Evolutionary conservation across 1,140 invertebrate species (phyloP).

Genomic region (Papilio dardanus): DNA sequence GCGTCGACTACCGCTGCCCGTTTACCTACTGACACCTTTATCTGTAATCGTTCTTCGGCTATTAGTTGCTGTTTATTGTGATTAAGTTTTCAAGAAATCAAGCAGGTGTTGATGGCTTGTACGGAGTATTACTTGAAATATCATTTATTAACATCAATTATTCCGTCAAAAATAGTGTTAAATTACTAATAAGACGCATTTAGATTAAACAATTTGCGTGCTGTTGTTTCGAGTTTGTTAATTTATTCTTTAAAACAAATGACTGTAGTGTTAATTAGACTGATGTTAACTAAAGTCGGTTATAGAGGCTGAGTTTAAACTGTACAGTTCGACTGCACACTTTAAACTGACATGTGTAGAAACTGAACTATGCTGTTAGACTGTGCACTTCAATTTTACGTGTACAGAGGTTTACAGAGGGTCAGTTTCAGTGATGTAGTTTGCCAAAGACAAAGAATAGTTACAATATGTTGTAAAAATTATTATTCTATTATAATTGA

Average conservation of each 20-base stretch:
- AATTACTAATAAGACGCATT: not conserved
- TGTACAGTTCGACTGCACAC: too few relatives aligned
- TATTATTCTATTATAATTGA: too few relatives aligned
- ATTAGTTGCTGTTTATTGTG: slow-evolving; percentile 55
- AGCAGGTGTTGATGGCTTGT: slow-evolving; percentile 28
- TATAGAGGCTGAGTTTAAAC: too few relatives aligned
- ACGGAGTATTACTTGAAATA: not conserved
- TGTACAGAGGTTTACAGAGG: too few relatives aligned
- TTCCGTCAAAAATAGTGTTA: not conserved
- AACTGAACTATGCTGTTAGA: too few relatives aligned
- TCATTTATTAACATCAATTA: not conserved
- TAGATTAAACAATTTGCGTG: not conserved
- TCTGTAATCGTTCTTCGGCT: slow-evolving; percentile 52
- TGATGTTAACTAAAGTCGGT: too few relatives aligned
- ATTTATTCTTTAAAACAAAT: not conserved
- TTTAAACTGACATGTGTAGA: too few relatives aligned
- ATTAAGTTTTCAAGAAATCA: slow-evolving; percentile 51
- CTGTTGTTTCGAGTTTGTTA: not conserved
- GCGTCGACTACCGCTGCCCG: slow-evolving; percentile 39
- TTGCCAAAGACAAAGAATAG: too few relatives aligned
- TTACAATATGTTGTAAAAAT: too few relatives aligned
- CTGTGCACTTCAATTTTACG: too few relatives aligned
- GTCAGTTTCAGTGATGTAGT: too few relatives aligned
- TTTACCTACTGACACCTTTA: slow-evolving; percentile 55
- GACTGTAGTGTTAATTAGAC: not conserved